Conservation (phyloP, 2,113 vertebrate genomes). For the Tragelaphus scriptus region DNA sequence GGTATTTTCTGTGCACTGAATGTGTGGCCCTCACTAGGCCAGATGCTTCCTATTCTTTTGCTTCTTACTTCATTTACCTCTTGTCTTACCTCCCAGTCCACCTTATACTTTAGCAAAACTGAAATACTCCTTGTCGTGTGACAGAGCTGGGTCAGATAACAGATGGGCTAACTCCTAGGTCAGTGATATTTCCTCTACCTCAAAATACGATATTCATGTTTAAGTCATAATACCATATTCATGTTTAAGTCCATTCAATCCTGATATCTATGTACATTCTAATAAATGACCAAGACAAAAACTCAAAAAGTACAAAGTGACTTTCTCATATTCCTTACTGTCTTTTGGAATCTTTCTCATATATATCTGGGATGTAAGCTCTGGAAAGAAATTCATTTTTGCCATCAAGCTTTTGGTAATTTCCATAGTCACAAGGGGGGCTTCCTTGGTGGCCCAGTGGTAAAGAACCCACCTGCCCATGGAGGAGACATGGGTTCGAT, state of each 20-base stretch:
- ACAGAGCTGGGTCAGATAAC: neutral
- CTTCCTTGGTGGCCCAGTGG: neutral
- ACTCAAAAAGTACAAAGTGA: neutral
- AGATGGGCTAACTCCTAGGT: neutral
- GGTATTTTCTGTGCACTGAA: too few species aligned
- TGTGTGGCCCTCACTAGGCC: too few species aligned
- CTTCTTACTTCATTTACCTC: neutral
- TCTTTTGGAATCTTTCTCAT: neutral
- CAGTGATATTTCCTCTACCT: neutral
- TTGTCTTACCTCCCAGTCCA: neutral
- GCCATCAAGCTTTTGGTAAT: neutral
- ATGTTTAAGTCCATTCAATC: neutral
- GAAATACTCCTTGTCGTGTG: neutral
- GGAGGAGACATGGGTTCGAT: neutral
- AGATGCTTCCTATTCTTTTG: neutral
- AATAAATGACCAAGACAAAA: neutral
- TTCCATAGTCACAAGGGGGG: neutral
- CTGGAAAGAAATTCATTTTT: neutral
- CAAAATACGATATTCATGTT: neutral
- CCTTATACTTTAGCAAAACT: neutral
- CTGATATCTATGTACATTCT: neutral
- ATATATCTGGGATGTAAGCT: neutral
- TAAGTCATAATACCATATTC: too few species aligned
- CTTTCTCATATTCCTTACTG: neutral
- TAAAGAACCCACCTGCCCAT: neutral